Evolutionary conservation across 2,888 invertebrate genomes (phyloP).

Genomic region (Eucera pruinosa): DNA sequence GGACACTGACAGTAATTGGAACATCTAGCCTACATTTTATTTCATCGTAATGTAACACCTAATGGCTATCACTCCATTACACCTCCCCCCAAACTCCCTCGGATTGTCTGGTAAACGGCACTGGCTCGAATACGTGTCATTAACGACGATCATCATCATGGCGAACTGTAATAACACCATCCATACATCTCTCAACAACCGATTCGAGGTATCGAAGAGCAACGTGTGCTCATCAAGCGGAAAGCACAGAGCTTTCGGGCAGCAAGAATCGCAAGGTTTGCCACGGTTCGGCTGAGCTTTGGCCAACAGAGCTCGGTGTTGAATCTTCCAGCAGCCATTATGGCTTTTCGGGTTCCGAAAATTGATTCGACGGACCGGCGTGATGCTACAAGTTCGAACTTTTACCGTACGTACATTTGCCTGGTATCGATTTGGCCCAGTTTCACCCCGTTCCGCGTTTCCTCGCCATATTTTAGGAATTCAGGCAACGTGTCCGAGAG

Average conservation of each 20-base stretch:
- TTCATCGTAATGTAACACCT: too few species aligned
- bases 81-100: too few species aligned
- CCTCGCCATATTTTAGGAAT: conserved; percentile 63
- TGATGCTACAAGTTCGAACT: conserved; percentile 57
- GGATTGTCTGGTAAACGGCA: too few species aligned
- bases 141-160: conserved; percentile 31
- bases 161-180: conserved; percentile 22
- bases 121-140: conserved; percentile 19
- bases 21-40: too few species aligned
- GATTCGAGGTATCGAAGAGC: neutral
- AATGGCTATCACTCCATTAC: too few species aligned
- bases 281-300: neutral
- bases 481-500: conserved; percentile 39
- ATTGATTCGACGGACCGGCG: conserved; percentile 61
- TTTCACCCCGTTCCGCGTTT: conserved; percentile 46
- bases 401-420: conserved; percentile 56
- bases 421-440: conserved; percentile 67
- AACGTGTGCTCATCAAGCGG: conserved; percentile 27
- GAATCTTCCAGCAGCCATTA: conserved; percentile 50
- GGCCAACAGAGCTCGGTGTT: neutral
- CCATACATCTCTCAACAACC: neutral
- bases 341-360: conserved; percentile 59
- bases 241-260: conserved; percentile 12
- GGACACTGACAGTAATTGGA: too few species aligned
- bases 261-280: conserved; percentile 10